Evolutionary conservation across 2,888 invertebrate genomes (phyloP).

Genomic region (Torymus texanus): DNA sequence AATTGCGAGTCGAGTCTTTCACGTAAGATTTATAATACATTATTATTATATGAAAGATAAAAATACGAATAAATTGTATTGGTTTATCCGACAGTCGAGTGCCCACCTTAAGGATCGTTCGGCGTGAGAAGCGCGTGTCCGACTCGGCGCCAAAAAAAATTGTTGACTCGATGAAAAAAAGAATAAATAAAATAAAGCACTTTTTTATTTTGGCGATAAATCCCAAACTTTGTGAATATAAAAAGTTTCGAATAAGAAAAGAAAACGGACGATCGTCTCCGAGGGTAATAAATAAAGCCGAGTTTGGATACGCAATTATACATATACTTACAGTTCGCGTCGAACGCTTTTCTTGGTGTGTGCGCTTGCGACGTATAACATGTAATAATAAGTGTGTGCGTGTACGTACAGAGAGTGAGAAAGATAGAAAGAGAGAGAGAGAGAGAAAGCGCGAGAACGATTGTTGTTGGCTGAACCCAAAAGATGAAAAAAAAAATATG

Average conservation of each 20-base stretch:
- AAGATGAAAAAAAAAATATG: conserved; percentile 30
- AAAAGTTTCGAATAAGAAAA: too few relatives aligned
- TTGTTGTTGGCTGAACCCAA: conserved; percentile 32
- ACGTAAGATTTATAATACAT: conserved; percentile 52
- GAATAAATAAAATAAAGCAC: too few relatives aligned
- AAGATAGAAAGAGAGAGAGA: conserved; percentile 16
- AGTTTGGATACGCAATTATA: too few relatives aligned
- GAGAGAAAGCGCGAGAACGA: conserved; percentile 11
- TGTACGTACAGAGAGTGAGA: too few relatives aligned
- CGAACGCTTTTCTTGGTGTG: conserved; percentile 16
- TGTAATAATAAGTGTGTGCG: conserved; percentile 6
- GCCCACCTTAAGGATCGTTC: background rate
- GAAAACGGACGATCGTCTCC: too few relatives aligned
- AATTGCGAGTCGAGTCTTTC: conserved; percentile 43
- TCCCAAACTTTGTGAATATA: conserved; percentile 7
- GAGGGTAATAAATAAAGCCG: too few relatives aligned
- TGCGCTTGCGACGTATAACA: background rate
- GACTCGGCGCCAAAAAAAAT: background rate
- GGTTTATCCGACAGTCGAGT: conserved; percentile 25
- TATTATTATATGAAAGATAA: conserved; percentile 32
- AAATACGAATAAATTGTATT: conserved; percentile 24
- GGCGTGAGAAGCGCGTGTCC: background rate
- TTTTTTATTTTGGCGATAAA: conserved; percentile 34
- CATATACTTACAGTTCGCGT: too few relatives aligned
- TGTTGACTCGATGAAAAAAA: conserved; percentile 1